Evolutionary conservation across 2,113 vertebrate genomes (phyloP).

Genomic region (Canis aureus): DNA sequence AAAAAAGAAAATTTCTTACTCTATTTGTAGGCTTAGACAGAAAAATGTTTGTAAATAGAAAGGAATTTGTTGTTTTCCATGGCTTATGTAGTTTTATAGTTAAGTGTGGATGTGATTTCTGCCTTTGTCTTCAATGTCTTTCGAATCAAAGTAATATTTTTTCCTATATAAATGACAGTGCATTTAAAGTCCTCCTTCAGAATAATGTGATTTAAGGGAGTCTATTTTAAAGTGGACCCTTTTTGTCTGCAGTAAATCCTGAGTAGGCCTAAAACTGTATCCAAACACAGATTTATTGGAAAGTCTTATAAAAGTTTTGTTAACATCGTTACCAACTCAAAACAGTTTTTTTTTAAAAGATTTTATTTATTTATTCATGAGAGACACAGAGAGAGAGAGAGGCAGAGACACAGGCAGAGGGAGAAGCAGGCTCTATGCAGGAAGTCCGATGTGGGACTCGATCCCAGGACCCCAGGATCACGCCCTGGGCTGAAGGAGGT

Average conservation of each 20-base stretch:
- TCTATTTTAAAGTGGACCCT: conserved; percentile 61
- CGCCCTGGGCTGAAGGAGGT: too few relatives aligned
- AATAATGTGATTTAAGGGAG: conserved; percentile 63
- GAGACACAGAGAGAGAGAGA: too few relatives aligned
- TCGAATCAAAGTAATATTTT: conserved; percentile 66
- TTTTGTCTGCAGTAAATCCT: conserved; percentile 65
- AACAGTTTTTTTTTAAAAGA: background rate
- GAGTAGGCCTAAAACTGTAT: conserved; percentile 55
- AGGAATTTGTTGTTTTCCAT: background rate
- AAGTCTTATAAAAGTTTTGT: conserved; percentile 58
- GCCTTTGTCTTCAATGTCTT: conserved; percentile 43
- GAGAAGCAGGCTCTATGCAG: too few relatives aligned
- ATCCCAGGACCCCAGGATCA: too few relatives aligned
- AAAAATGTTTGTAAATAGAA: conserved; percentile 49
- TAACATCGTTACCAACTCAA: conserved; percentile 48
- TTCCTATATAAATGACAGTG: conserved; percentile 62
- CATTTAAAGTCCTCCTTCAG: conserved; percentile 53
- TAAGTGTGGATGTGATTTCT: conserved; percentile 25
- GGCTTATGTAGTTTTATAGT: background rate
- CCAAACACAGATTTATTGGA: conserved; percentile 37
- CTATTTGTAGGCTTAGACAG: conserved; percentile 5
- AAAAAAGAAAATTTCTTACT: conserved; percentile 51
- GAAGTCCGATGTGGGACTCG: too few relatives aligned
- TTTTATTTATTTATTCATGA: too few relatives aligned
- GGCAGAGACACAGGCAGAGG: too few relatives aligned